Base-by-base conservation (phyloP, 2,113 vertebrate species). In the Saccopteryx bilineata region DNA sequence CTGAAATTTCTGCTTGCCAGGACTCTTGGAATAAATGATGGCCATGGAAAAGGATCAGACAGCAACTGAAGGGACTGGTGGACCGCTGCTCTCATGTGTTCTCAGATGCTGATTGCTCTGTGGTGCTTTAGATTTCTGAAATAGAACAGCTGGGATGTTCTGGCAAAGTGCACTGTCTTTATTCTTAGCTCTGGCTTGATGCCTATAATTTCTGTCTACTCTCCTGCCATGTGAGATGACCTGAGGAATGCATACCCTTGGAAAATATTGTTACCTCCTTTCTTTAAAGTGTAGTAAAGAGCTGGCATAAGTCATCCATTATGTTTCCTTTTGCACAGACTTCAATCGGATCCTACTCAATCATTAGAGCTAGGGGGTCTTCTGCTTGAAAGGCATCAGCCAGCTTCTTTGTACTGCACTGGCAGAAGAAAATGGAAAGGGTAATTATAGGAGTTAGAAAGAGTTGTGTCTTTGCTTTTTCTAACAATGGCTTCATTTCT, bases 261-360 rank as follows among this genome's bases (percentile, higher is more conserved):
- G 78, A 23, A 88, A 76, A 63, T 56, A 48, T 28, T 46, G 60
- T 92, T 61, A 54, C 26, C 46, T 88, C 7, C n/a, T 84, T 78
- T 84, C 56, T 82, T 91, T 63, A 80, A 81, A 68, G 26, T 61
- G n/a, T 28, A 69, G 78, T 19, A 78, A 83, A 83, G 78, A 88
- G 21, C 52, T 88, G 46, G 19, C 26, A 13, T 71, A 83, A 88
- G 52, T 83, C 10, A n/a, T 61, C 39, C 14, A 56, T 83, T 61
- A 63, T 33, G 24, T 11, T 33, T 78, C n/a, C 31, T 88, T 75
- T 82, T n/a, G 46, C 14, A 14, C 46, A 52, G 33, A 61, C 31
- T 83, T 63, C 26, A 69, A 1, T 82, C 31, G 39, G 31, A 92
- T 8, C n/a, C n/a, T 5, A n/a, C 52, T 83, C 26, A 83, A 10